Evolutionary conservation across 2,888 invertebrate genomes (phyloP), one percentile per base, ranked within the genome.

Genomic region (Chrysolina haemoptera): DNA sequence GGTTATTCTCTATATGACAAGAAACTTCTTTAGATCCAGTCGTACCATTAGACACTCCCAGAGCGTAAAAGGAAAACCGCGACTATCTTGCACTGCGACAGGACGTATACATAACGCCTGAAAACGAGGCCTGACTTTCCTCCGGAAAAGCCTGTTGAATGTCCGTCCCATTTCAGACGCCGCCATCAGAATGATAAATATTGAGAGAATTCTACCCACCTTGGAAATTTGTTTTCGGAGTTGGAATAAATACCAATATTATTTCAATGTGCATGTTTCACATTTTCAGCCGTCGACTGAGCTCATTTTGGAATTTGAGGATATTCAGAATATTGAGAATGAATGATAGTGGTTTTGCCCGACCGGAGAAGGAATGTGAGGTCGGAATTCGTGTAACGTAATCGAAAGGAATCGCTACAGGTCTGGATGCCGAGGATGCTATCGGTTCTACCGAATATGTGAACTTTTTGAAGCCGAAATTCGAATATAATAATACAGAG

Each of bases 131-230:
- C 11, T 53, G 53, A 53, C 53, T 53, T 9, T 18, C 18, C 18
- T 11, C 20, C 20, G 53, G 53, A 53, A 53, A 20, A 53, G 53
- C 53, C 53, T 53, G 53, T 53, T 53, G 53, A 53, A 53, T 53
- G 20, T 53, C 20, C 53, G 20, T 12, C 53, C 20, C 53, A 53
- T 53, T 22, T 18, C 53, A 20, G 53, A 53, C 20, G 20, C 18
- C 53, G 53, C 20, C 53, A 20, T 53, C 53, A 12, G 53, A 10
- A 5, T 20, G 20, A 53, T 53, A 53, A 11, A 53, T n/a, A n/a
- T 53, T 18, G 53, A 5, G 18, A 18, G 5, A 53, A 53, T 11
- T 53, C 53, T 53, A 20, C 12, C 53, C 20, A 12, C 14, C 50
- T 53, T 16, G 50, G 18, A 53, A 53, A 53, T 53, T 53, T 53